Conservation (phyloP, 2,888 invertebrate species). For the Heliconius cydno region DNA sequence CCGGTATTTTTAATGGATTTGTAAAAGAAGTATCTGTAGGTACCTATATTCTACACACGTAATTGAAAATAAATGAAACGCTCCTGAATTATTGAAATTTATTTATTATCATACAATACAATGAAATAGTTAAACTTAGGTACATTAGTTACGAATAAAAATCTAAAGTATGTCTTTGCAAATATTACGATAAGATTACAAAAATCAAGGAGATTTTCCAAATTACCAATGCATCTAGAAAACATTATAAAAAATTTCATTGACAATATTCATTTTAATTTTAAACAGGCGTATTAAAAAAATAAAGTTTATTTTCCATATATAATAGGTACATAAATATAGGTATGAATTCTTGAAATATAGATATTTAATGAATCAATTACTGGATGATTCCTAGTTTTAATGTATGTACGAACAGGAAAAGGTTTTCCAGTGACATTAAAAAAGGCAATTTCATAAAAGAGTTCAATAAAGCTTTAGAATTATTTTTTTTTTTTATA, state of each 20-base stretch:
- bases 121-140: not conserved
- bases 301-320: too few species aligned
- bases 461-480: not conserved
- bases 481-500: not conserved
- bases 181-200: not conserved
- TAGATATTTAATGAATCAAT: not conserved
- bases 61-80: not conserved
- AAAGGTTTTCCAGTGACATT: not conserved
- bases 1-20: too few species aligned
- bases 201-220: not conserved
- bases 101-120: constrained; percentile 12
- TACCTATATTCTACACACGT: too few species aligned
- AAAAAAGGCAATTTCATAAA: not conserved
- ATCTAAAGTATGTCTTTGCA: not conserved
- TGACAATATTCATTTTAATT: not conserved
- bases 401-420: not conserved
- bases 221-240: not conserved
- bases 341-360: too few species aligned
- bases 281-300: not conserved
- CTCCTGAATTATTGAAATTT: not conserved
- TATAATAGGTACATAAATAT: too few species aligned
- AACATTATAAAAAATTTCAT: not conserved
- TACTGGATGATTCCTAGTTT: not conserved
- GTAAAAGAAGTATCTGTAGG: too few species aligned
- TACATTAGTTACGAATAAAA: not conserved